Conservation (phyloP, 1,140 invertebrate genomes). For the Plutomurus gul region DNA sequence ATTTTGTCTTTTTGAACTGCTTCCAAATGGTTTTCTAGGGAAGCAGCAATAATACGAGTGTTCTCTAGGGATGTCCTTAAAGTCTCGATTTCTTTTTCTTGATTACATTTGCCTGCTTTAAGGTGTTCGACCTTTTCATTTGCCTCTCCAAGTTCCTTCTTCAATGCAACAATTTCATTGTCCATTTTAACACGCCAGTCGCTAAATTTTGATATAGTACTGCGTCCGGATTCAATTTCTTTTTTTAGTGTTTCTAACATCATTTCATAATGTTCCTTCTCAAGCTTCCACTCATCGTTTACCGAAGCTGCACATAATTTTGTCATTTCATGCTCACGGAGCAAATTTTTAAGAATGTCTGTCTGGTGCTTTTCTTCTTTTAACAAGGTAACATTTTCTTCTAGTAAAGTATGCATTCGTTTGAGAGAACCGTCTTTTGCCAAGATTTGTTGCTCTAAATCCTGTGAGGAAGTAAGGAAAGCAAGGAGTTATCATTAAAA, state of each 20-base stretch:
- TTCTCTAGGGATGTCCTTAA: background rate
- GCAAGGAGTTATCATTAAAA: background rate
- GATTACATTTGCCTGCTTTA: background rate
- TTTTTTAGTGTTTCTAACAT: background rate
- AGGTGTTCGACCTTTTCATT: background rate
- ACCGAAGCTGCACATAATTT: background rate
- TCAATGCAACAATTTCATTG: too few species aligned
- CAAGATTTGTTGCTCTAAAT: background rate
- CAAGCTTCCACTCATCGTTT: background rate
- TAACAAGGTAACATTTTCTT: conserved; percentile 5
- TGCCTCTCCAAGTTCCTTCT: too few species aligned
- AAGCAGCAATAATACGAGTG: background rate
- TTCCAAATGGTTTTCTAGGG: background rate
- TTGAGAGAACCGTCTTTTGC: background rate
- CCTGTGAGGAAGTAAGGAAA: background rate
- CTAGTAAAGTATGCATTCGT: background rate
- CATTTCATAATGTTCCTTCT: background rate
- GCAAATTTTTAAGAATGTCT: background rate
- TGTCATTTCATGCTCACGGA: background rate
- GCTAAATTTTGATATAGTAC: too few species aligned
- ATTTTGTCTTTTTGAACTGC: background rate
- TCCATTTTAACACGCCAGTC: too few species aligned
- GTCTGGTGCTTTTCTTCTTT: background rate
- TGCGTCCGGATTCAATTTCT: too few species aligned
- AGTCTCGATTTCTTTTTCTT: background rate